phyloP scores from a whole-genome alignment of 2,888 invertebrate genomes.

The Drosophila ezoana region DNA sequence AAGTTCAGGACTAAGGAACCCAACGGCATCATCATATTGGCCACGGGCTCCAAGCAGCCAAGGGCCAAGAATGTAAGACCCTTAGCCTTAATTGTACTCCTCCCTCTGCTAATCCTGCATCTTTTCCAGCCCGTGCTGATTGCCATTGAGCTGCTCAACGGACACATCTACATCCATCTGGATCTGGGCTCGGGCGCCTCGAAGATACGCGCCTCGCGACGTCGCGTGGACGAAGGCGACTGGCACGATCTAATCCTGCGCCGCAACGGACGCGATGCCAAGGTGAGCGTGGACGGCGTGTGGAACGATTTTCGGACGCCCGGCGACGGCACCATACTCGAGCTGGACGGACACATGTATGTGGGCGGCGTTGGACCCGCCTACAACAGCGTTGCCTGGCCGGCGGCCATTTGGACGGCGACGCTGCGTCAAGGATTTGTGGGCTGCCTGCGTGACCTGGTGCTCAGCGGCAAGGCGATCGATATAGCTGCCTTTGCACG shows the following conservation, averaged over 20 bases:
- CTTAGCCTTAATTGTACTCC: not conserved
- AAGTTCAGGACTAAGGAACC: slow-evolving; percentile 98
- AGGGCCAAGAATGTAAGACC: slow-evolving; percentile 87
- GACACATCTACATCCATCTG: slow-evolving; percentile 96
- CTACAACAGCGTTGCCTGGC: slow-evolving; percentile 91
- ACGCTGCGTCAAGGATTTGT: slow-evolving; percentile 95
- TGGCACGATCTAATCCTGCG: slow-evolving; percentile 96
- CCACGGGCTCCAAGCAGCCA: slow-evolving; percentile 92
- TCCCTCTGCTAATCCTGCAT: not conserved
- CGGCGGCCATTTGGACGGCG: slow-evolving; percentile 95
- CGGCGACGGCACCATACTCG: slow-evolving; percentile 95
- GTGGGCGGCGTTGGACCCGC: slow-evolving; percentile 95
- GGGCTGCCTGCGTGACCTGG: slow-evolving; percentile 95
- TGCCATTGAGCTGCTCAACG: slow-evolving; percentile 96
- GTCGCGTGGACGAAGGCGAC: slow-evolving; percentile 94
- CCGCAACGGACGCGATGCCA: slow-evolving; percentile 92
- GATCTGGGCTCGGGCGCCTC: slow-evolving; percentile 96
- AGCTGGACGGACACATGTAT: slow-evolving; percentile 94
- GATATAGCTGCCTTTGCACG: slow-evolving; percentile 95
- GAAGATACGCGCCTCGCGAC: slow-evolving; percentile 92
- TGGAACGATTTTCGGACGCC: slow-evolving; percentile 95
- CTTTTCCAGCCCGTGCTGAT: slow-evolving; percentile 92
- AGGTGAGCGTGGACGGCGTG: slow-evolving; percentile 94
- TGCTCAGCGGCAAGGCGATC: slow-evolving; percentile 93
- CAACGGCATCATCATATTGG: slow-evolving; percentile 96